Evolutionary conservation across 2,888 invertebrate species (phyloP).

Genomic region (Malacosoma neustria): DNA sequence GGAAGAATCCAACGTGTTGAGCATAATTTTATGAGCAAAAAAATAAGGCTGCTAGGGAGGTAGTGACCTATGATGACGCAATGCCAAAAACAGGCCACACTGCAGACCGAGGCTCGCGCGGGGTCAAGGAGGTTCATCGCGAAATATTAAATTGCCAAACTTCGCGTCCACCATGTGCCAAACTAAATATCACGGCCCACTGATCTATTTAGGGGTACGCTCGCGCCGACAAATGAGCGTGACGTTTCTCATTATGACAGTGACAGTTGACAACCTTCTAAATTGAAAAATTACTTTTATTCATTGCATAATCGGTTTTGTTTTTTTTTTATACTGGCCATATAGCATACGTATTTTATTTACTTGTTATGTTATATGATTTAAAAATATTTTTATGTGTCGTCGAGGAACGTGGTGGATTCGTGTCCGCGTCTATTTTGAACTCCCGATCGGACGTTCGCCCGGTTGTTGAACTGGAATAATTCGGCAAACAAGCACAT

Average conservation of each 20-base stretch:
- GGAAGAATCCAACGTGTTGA: slow-evolving; percentile 61
- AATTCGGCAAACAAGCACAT: slow-evolving; percentile 71
- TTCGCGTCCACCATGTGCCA: slow-evolving; percentile 34
- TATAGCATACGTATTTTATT: neutral
- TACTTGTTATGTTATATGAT: slow-evolving; percentile 1
- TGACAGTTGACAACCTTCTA: neutral
- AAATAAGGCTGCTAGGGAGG: slow-evolving; percentile 61
- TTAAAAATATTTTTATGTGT: slow-evolving; percentile 33
- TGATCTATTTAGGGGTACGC: neutral
- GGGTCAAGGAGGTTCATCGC: slow-evolving; percentile 68
- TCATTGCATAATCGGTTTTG: neutral
- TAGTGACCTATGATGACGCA: slow-evolving; percentile 72
- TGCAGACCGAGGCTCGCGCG: slow-evolving; percentile 35
- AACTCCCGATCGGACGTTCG: slow-evolving; percentile 63
- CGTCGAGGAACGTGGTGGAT: slow-evolving; percentile 34
- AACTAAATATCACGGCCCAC: neutral
- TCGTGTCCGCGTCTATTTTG: slow-evolving; percentile 65
- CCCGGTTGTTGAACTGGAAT: slow-evolving; percentile 72
- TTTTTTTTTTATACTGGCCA: neutral
- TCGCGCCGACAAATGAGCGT: neutral
- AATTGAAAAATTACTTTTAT: neutral
- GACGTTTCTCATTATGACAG: neutral
- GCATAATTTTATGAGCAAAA: slow-evolving; percentile 61
- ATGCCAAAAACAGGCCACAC: slow-evolving; percentile 65
- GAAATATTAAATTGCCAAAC: slow-evolving; percentile 46